Evolutionary conservation across 2,888 invertebrate genomes (phyloP).

Genomic region (Ormyrus thymus): DNA sequence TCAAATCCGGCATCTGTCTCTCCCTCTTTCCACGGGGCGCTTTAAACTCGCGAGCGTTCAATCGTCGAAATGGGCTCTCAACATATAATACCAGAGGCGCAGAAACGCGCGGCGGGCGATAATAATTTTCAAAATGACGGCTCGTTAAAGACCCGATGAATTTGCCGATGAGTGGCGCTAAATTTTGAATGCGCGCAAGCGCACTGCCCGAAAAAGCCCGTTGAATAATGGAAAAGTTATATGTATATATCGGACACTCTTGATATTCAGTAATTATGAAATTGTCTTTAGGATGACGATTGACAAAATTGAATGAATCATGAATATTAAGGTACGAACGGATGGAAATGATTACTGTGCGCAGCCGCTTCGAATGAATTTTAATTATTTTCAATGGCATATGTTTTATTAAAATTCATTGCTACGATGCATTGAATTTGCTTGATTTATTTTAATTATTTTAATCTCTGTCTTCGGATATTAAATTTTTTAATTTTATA

Average conservation of each 20-base stretch:
- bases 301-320: constrained; percentile 37
- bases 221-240: constrained; percentile 19
- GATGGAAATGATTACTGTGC: constrained; percentile 28
- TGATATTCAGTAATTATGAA: constrained; percentile 24
- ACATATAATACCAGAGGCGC: neutral
- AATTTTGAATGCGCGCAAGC: neutral
- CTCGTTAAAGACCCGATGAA: constrained; percentile 32
- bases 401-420: neutral
- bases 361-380: neutral
- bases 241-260: neutral
- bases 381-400: constrained; percentile 12
- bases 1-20: neutral
- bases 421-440: neutral
- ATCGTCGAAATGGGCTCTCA: constrained; percentile 32
- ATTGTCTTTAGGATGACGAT: constrained; percentile 8
- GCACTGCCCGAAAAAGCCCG: constrained; percentile 7
- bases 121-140: constrained; percentile 36
- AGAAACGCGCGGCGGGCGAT: neutral
- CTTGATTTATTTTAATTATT: too few species aligned
- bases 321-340: constrained; percentile 6
- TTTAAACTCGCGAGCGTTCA: constrained; percentile 5
- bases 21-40: neutral
- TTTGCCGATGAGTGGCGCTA: neutral
- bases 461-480: too few species aligned
- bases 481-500: too few species aligned